A percentile compares a stretch with the other conserved stretches of the same genome.
Evolutionary conservation across 2,888 invertebrate species (phyloP).

Genomic region (Serrognathus titanus): DNA sequence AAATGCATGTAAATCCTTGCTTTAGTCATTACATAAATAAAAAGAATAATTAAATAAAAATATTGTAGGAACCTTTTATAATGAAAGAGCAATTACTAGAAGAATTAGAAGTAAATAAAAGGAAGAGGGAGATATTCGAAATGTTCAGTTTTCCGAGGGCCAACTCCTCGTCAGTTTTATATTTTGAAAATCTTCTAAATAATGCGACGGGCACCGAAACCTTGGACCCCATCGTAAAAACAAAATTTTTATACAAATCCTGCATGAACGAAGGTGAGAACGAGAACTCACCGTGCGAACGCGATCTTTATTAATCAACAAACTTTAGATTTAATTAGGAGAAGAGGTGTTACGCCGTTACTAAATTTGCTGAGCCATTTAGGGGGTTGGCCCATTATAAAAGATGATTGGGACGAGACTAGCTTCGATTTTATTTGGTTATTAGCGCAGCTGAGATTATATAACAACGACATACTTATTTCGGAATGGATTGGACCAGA

Average conservation of each 20-base stretch:
- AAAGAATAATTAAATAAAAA: too few species aligned
- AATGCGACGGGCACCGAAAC: conserved; percentile 1
- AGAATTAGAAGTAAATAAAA: not conserved
- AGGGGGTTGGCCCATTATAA: conserved; percentile 87
- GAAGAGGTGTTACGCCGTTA: conserved; percentile 69
- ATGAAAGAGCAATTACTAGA: not conserved
- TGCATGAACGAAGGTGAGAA: conserved; percentile 68
- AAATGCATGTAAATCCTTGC: too few species aligned
- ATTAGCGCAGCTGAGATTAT: conserved; percentile 72
- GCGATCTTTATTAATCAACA: not conserved
- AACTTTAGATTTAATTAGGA: conserved; percentile 62
- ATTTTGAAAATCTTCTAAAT: conserved; percentile 9
- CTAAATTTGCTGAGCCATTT: conserved; percentile 64
- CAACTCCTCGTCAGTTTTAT: not conserved
- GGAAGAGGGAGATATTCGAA: not conserved
- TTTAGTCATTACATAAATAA: too few species aligned
- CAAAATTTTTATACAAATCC: conserved; percentile 78
- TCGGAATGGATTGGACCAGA: conserved; percentile 90
- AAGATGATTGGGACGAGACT: conserved; percentile 60
- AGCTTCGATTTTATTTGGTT: conserved; percentile 70
- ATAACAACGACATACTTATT: conserved; percentile 82
- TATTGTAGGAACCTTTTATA: not conserved
- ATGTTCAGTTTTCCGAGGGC: not conserved
- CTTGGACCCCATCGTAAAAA: conserved; percentile 69
- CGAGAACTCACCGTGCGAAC: not conserved